Percentiles rank a stretch among this genome's conserved stretches.
Evolutionary conservation across 2,797 vertebrate species (phyloP).

Genomic region (Rhinella marina): DNA sequence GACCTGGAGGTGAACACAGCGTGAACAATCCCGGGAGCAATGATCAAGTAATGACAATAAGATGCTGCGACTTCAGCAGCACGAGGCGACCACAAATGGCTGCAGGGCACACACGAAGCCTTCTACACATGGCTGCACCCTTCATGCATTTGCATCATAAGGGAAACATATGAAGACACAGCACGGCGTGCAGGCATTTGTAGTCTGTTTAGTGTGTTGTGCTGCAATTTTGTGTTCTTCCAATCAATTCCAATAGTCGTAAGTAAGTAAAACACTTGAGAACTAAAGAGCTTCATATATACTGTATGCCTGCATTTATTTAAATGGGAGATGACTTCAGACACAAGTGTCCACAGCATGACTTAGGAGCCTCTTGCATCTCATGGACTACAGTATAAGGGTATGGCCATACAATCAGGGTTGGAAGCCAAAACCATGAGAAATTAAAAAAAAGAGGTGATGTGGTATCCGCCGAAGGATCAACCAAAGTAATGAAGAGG

Average conservation of each 20-base stretch:
- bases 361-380: too few species aligned
- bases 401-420: too few species aligned
- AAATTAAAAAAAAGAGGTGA: too few species aligned
- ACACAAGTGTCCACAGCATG: too few species aligned
- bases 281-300: too few species aligned
- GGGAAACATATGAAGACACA: neutral
- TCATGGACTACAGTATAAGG: too few species aligned
- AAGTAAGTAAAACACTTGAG: too few species aligned
- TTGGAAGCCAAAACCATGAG: too few species aligned
- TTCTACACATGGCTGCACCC: constrained; percentile 20
- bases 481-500: too few species aligned
- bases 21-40: constrained; percentile 12
- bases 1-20: constrained; percentile 5
- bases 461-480: too few species aligned
- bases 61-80: neutral
- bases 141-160: neutral
- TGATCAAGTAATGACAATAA: constrained; percentile 24
- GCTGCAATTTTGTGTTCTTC: neutral
- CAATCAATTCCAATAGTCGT: neutral
- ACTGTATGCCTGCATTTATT: too few species aligned
- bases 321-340: too few species aligned
- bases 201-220: neutral
- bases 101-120: neutral
- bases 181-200: neutral
- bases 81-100: neutral